phyloP scores from a whole-genome alignment of 2,888 invertebrate species.

The Orchesellides sinensis region DNA sequence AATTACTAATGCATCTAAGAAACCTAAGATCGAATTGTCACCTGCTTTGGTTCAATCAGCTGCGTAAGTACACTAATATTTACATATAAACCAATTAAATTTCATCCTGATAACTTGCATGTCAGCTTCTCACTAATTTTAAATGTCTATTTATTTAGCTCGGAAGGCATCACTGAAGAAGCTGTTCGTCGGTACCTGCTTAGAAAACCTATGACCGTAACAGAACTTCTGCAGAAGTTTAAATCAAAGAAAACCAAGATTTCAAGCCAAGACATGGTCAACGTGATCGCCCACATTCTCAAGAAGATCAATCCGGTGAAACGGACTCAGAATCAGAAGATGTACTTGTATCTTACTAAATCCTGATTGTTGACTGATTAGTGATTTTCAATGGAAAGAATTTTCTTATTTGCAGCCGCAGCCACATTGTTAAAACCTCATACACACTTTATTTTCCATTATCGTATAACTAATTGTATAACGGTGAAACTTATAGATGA shows the following conservation, averaged over 20 bases:
- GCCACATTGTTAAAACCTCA: no score
- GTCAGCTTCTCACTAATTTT: no score
- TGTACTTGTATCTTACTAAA: slow-evolving; percentile 84
- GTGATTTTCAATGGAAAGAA: no score
- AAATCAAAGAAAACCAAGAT: slow-evolving; percentile 95
- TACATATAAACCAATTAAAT: neutral
- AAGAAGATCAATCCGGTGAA: slow-evolving; percentile 96
- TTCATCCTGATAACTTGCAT: no score
- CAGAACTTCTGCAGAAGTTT: slow-evolving; percentile 95
- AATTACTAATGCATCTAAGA: slow-evolving; percentile 78
- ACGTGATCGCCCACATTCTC: slow-evolving; percentile 95
- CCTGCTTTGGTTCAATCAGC: slow-evolving; percentile 77
- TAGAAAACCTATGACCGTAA: slow-evolving; percentile 98
- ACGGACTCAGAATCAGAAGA: slow-evolving; percentile 93
- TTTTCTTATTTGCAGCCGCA: no score
- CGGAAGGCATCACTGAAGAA: slow-evolving; percentile 95
- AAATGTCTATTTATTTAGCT: no score
- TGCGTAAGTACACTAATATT: slow-evolving; percentile 70
- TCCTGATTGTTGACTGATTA: slow-evolving; percentile 3
- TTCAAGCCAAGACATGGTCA: slow-evolving; percentile 92
- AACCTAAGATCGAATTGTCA: slow-evolving; percentile 79
- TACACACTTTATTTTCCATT: no score
- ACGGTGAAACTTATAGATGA: no score
- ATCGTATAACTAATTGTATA: no score
- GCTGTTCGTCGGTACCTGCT: slow-evolving; percentile 95